These are phyloP conservation scores for Sebastolobus altivelis DNA, from an alignment of 2,797 vertebrate genomes.

Conservation along the genomic window DNA sequence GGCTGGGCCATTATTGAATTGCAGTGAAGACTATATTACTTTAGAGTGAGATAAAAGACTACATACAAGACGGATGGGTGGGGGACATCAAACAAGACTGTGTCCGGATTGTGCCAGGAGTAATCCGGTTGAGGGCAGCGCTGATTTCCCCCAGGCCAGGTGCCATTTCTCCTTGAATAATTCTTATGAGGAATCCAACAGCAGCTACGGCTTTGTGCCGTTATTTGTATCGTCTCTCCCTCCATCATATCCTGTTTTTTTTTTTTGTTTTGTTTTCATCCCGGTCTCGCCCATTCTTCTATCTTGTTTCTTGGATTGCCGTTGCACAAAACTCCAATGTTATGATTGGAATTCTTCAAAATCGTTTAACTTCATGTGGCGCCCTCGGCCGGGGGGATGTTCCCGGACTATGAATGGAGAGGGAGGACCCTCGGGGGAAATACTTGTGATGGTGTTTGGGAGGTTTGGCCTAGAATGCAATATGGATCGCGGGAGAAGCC, in stretches of 20 bases:
- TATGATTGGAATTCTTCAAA: slow-evolving; percentile 84
- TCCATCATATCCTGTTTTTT: slow-evolving; percentile 46
- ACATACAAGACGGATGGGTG: slow-evolving; percentile 96
- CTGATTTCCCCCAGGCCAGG: slow-evolving; percentile 95
- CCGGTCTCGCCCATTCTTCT: slow-evolving; percentile 34
- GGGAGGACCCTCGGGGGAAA: slow-evolving; percentile 75
- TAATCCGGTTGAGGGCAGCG: slow-evolving; percentile 93
- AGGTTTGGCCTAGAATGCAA: slow-evolving; percentile 75
- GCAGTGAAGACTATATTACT: slow-evolving; percentile 97
- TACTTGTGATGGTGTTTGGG: slow-evolving; percentile 71
- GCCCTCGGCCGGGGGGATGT: slow-evolving; percentile 60
- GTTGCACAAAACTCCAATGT: slow-evolving; percentile 75
- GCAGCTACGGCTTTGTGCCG: slow-evolving; percentile 72
- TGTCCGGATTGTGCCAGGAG: slow-evolving; percentile 96
- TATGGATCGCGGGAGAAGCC: slow-evolving; percentile 67
- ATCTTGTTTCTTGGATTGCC: slow-evolving; percentile 60
- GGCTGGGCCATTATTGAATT: slow-evolving; percentile 97
- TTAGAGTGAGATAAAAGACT: slow-evolving; percentile 99
- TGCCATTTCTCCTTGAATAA: slow-evolving; percentile 93
- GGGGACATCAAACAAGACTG: slow-evolving; percentile 97
- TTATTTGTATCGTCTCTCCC: slow-evolving; percentile 67
- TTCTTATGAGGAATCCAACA: slow-evolving; percentile 90
- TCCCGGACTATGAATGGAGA: slow-evolving; percentile 69
- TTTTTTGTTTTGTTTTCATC: slow-evolving; percentile 13
- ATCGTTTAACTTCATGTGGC: slow-evolving; percentile 81